Evolutionary conservation across 2,797 vertebrate genomes (phyloP).

Genomic region (Psittacula echo): DNA sequence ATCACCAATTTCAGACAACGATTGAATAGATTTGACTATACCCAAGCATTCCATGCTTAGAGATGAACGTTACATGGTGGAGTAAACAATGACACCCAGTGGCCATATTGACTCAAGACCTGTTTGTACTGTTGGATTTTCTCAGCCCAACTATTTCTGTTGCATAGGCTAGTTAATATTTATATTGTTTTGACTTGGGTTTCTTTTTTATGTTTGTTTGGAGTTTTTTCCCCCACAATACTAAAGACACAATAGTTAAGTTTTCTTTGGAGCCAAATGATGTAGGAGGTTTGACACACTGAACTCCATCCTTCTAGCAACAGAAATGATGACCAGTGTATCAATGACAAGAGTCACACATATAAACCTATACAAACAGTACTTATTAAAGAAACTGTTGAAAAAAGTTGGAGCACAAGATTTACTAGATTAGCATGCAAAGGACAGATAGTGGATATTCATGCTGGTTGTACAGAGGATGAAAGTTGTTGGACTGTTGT

Average conservation of each 20-base stretch:
- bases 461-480: background rate
- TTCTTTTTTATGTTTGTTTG: background rate
- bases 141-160: background rate
- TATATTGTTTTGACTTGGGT: background rate
- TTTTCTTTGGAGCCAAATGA: background rate
- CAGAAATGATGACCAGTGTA: background rate
- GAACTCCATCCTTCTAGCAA: background rate
- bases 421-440: background rate
- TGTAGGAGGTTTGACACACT: fast-evolving
- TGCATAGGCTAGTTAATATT: background rate
- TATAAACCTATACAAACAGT: background rate
- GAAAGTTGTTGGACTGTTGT: background rate
- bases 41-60: background rate
- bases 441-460: background rate
- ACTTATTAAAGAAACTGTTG: background rate
- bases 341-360: background rate
- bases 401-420: background rate
- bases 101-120: background rate
- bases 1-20: background rate
- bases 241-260: background rate
- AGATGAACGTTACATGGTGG: background rate
- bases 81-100: constrained; percentile 72
- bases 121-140: background rate
- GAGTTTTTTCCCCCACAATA: fast-evolving
- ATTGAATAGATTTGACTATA: background rate